Evolutionary conservation across 1,140 invertebrate species (phyloP), one percentile per base, ranked within the genome.

Genomic region (Forficula auricularia): DNA sequence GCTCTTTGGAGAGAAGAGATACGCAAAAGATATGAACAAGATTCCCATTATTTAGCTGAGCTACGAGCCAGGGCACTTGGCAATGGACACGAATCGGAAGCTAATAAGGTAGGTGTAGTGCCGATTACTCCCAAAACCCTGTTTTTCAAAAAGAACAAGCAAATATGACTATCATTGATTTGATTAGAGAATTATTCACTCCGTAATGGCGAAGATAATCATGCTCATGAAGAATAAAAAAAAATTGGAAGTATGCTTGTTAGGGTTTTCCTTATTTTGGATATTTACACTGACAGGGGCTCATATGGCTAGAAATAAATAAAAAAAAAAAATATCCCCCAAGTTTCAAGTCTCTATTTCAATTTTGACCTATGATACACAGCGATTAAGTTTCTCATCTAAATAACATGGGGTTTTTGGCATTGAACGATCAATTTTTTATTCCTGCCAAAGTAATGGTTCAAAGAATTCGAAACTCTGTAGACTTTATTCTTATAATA

Each of bases 1-100:
- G 59, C 62, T 46, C 60, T 61, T 3, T 78, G 75, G 75, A 66
- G 73, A 32, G 70, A 76, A 47, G 75, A 78, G 54, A 57, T 77
- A 9, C 69, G 75, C 44, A 66, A 70, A 46, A 60, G 68, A 7
- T 72, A 71, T 49, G 69, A 71, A 37, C 73, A 77, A 50, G 75
- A 77, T 50, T 69, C 68, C 22, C 71, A 73, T 44, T 77, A 75
- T 47, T 56, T 77, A 46, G 67, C 68, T 3, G 72, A 76, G 52
- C 53, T 77, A 12, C 59, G 71, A 31, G 66, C 72, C 3, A 57
- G 73, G 3, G 70, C 73, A 50, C 52, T 54, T 15, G 65, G 54
- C 46, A 63, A 62, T 50, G 65, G 64, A 35, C 62, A 64, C 38
- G 57, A 61, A 36, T 56, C 65, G 30, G 60, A 65, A 43, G 57